These are phyloP conservation scores for Proales similis DNA, from an alignment of 1,140 invertebrate genomes.

Conservation along the genomic window DNA sequence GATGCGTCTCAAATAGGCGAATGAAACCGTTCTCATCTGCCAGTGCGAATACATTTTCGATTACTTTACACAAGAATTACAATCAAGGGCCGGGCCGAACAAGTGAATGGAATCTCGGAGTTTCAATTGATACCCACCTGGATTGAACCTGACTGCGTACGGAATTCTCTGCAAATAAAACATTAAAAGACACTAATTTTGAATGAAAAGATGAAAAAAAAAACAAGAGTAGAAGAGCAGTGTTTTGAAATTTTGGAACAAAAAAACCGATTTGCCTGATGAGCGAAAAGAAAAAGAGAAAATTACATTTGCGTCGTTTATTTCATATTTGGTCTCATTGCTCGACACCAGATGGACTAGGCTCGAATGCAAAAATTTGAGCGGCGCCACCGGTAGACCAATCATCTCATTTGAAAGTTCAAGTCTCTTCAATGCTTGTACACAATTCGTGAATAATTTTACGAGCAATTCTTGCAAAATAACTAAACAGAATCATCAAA, in stretches of 20 bases:
- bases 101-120: background rate
- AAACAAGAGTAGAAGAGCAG: too few species aligned
- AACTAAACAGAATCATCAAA: too few species aligned
- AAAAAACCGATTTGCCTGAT: too few species aligned
- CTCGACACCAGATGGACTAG: slow-evolving; percentile 9
- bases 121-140: slow-evolving; percentile 13
- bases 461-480: too few species aligned
- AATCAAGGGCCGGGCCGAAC: too few species aligned
- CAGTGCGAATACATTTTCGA: slow-evolving; percentile 23
- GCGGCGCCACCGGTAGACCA: too few species aligned
- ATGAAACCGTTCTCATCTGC: slow-evolving; percentile 33
- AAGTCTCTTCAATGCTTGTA: too few species aligned
- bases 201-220: too few species aligned
- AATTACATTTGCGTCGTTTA: slow-evolving; percentile 19
- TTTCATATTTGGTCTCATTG: slow-evolving; percentile 36
- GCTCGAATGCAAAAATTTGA: slow-evolving; percentile 17
- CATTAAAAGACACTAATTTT: slow-evolving; percentile 12
- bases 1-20: slow-evolving; percentile 16
- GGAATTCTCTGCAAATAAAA: slow-evolving; percentile 21
- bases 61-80: background rate
- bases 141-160: slow-evolving; percentile 20
- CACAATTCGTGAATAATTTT: too few species aligned
- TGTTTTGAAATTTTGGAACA: background rate
- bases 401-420: too few species aligned
- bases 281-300: too few species aligned